These are phyloP conservation scores for Lasioglossum oenotherae DNA, from an alignment of 2,888 invertebrate species.

Conservation along the genomic window DNA sequence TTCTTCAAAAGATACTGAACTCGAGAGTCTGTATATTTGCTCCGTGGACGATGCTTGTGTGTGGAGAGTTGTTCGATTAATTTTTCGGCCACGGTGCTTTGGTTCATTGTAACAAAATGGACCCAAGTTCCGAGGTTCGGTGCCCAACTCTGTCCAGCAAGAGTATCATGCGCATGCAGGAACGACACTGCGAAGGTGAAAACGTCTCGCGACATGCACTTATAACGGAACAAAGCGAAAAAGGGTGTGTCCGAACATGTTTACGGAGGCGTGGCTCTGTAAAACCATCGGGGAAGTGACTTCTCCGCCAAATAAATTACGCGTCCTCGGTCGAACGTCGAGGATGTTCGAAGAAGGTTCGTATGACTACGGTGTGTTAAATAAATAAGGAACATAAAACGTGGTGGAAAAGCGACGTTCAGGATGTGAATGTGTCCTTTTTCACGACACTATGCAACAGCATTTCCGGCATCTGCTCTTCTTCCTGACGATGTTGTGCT, in stretches of 20 bases:
- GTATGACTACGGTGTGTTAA: constrained; percentile 25
- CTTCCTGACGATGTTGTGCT: constrained; percentile 72
- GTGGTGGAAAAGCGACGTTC: neutral
- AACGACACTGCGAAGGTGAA: constrained; percentile 26
- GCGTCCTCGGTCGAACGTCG: neutral
- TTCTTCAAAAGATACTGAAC: neutral
- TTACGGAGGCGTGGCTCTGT: neutral
- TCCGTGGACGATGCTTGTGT: neutral
- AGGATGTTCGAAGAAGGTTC: neutral
- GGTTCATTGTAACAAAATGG: neutral
- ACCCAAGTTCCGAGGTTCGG: neutral
- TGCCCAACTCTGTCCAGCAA: constrained; percentile 5
- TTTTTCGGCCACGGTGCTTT: neutral
- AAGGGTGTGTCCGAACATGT: neutral
- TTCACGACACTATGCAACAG: constrained; percentile 75
- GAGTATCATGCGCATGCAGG: constrained; percentile 67
- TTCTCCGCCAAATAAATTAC: neutral
- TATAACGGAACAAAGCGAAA: constrained; percentile 22
- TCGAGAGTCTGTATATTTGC: neutral
- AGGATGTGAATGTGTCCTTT: neutral
- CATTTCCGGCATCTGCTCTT: constrained; percentile 77
- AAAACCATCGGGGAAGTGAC: neutral
- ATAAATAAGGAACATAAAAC: constrained; percentile 64
- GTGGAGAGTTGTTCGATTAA: neutral
- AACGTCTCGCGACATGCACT: constrained; percentile 51